phyloP scores from a whole-genome alignment of 2,797 vertebrate species.

The Clarias platycephalus region DNA sequence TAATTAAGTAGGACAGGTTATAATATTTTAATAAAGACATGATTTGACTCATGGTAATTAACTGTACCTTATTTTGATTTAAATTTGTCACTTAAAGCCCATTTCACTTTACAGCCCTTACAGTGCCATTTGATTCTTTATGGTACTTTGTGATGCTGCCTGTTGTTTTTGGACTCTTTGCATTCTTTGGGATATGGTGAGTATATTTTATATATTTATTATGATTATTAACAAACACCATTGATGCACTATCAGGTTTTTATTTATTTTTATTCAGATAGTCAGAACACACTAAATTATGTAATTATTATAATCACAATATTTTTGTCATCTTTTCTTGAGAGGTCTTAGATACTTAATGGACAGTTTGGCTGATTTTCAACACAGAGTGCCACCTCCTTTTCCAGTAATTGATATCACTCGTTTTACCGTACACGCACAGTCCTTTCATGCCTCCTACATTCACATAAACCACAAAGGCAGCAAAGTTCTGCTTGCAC shows the following conservation, averaged over 20 bases:
- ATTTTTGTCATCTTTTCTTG: not conserved
- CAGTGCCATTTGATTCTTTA: not conserved
- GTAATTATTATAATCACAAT: not conserved
- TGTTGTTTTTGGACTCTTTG: constrained; percentile 6
- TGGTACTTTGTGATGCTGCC: constrained; percentile 12
- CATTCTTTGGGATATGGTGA: constrained; percentile 63
- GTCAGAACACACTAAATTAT: not conserved
- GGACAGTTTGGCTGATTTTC: constrained; percentile 31
- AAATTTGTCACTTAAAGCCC: not conserved
- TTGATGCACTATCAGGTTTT: not conserved
- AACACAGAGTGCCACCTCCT: constrained; percentile 21
- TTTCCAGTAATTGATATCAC: constrained; percentile 70
- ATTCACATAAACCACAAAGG: constrained; percentile 65
- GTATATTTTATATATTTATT: constrained; percentile 45
- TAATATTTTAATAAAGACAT: too few species aligned
- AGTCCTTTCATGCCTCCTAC: constrained; percentile 69
- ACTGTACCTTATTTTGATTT: not conserved
- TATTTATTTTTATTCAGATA: not conserved
- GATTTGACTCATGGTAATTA: not conserved
- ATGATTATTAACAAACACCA: not conserved
- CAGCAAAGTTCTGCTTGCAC: constrained; percentile 51
- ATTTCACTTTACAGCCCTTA: not conserved
- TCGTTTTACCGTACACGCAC: constrained; percentile 49
- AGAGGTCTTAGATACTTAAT: constrained; percentile 1
- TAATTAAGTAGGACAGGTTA: not conserved